phyloP scores from a whole-genome alignment of 2,888 invertebrate genomes.

The Amphipoea oculea region DNA sequence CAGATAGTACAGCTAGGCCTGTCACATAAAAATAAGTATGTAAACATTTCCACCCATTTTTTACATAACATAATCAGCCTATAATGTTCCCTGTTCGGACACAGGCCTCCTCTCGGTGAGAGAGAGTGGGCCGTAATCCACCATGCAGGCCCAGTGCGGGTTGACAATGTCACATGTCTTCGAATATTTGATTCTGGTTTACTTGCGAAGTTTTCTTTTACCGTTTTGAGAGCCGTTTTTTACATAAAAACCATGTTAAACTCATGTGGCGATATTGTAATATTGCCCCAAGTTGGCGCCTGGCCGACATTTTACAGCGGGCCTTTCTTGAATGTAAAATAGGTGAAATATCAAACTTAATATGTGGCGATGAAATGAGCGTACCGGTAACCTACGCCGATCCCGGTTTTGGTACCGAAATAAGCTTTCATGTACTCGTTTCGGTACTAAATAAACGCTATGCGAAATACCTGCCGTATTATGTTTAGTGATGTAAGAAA shows the following conservation, averaged over 20 bases:
- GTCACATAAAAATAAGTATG: background rate
- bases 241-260: constrained; percentile 56
- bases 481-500: constrained; percentile 39
- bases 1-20: background rate
- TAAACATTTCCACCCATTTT: background rate
- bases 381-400: constrained; percentile 22
- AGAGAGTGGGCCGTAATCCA: no score
- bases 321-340: constrained; percentile 78
- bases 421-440: constrained; percentile 34
- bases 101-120: no score
- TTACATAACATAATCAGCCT: background rate
- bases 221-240: background rate
- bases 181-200: no score
- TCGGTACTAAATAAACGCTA: constrained; percentile 47
- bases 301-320: constrained; percentile 70
- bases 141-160: no score
- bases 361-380: constrained; percentile 53
- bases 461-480: constrained; percentile 42
- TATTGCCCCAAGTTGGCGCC: constrained; percentile 73
- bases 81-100: no score
- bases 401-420: constrained; percentile 12
- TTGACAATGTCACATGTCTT: no score
- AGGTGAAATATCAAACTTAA: constrained; percentile 80
- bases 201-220: no score
- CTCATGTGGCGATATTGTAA: constrained; percentile 67